phyloP scores from a whole-genome alignment of 2,888 invertebrate species.

The Plagodis pulveraria region DNA sequence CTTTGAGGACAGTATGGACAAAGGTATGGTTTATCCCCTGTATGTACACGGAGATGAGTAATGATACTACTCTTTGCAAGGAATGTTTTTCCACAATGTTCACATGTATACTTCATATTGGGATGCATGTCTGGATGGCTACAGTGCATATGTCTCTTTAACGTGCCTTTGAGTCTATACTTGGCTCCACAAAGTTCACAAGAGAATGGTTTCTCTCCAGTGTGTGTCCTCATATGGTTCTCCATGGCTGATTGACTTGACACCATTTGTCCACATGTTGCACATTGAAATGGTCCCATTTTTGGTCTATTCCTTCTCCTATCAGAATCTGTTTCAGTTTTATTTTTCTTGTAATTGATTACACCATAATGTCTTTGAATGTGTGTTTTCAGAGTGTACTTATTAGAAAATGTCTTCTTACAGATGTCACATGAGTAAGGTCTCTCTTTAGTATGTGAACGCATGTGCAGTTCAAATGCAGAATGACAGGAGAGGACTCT shows the following conservation, averaged over 20 bases:
- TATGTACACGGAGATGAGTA: constrained; percentile 71
- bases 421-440: constrained; percentile 34
- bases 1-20: constrained; percentile 66
- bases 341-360: constrained; percentile 6
- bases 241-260: constrained; percentile 66
- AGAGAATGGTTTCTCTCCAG: constrained; percentile 70
- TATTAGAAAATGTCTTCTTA: constrained; percentile 26
- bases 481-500: constrained; percentile 26
- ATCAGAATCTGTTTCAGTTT: constrained; percentile 25
- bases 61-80: constrained; percentile 69
- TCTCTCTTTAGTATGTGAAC: constrained; percentile 36
- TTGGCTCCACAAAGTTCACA: constrained; percentile 60
- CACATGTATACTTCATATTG: constrained; percentile 58
- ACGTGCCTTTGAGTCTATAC: constrained; percentile 65
- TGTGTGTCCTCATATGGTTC: constrained; percentile 71
- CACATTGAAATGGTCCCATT: constrained; percentile 61
- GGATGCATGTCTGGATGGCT: constrained; percentile 45
- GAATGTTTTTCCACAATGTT: constrained; percentile 74
- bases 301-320: constrained; percentile 49
- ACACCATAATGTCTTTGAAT: constrained; percentile 29
- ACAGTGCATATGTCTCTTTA: constrained; percentile 64
- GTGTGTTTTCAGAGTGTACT: constrained; percentile 28
- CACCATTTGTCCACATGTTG: constrained; percentile 62
- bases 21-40: constrained; percentile 68
- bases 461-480: constrained; percentile 31